These are phyloP conservation scores for Tetramorium alpestre DNA, from an alignment of 1,140 invertebrate genomes.

Conservation along the genomic window DNA sequence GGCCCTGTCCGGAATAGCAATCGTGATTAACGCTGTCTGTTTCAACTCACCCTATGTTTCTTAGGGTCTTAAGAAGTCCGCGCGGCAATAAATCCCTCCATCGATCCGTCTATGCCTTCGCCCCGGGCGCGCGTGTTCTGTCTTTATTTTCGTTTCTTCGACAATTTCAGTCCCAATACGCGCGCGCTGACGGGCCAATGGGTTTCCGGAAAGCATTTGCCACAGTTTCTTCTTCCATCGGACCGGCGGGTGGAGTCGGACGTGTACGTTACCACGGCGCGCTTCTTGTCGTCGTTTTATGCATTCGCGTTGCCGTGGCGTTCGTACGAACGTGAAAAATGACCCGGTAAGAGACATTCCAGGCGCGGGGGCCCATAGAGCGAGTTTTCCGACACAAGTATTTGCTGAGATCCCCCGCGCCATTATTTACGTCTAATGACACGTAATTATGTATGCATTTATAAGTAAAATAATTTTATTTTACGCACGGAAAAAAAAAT, in stretches of 20 bases:
- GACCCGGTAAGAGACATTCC: slow-evolving; percentile 56
- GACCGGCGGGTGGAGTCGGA: slow-evolving; percentile 53
- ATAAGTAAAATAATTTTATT: background rate
- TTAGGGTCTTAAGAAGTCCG: slow-evolving; percentile 23
- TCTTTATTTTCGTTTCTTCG: slow-evolving; percentile 73
- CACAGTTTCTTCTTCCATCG: slow-evolving; percentile 70
- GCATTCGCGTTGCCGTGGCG: slow-evolving; percentile 51
- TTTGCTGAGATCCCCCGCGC: slow-evolving; percentile 11
- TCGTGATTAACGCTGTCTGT: slow-evolving; percentile 29
- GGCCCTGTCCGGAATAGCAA: background rate
- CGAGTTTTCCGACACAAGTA: slow-evolving; percentile 23
- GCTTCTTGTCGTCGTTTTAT: slow-evolving; percentile 67
- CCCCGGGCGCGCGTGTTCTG: slow-evolving; percentile 7
- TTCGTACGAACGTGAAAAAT: slow-evolving; percentile 70
- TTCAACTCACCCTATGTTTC: slow-evolving; percentile 16
- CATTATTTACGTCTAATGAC: slow-evolving; percentile 54
- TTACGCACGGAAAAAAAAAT: no score
- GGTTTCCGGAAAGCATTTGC: slow-evolving; percentile 73
- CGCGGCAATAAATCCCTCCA: slow-evolving; percentile 38
- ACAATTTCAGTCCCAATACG: slow-evolving; percentile 68
- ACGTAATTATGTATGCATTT: slow-evolving; percentile 32
- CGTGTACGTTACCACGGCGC: slow-evolving; percentile 46
- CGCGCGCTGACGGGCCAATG: slow-evolving; percentile 68
- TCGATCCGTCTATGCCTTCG: slow-evolving; percentile 23
- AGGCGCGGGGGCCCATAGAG: background rate